phyloP scores from a whole-genome alignment of 2,113 vertebrate genomes.

The Anser cygnoides region DNA sequence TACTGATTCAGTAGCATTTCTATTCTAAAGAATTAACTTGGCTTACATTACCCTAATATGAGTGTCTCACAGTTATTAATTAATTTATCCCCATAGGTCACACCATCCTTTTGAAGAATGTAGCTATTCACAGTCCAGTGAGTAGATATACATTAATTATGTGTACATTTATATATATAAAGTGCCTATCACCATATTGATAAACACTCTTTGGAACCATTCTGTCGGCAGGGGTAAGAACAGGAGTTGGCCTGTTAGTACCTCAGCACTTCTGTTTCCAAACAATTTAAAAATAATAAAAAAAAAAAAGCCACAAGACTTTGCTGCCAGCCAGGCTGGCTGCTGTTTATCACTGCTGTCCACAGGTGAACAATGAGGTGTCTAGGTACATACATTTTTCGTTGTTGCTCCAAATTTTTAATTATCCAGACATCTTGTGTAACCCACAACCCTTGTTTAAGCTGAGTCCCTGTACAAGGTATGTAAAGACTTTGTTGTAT shows the following conservation, averaged over 20 bases:
- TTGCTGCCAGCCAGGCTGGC: no score
- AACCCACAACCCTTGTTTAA: not conserved
- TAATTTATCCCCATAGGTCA: not conserved
- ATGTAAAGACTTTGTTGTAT: not conserved
- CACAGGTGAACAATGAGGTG: not conserved
- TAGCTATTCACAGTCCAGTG: not conserved
- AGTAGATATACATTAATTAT: no score
- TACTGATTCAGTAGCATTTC: not conserved
- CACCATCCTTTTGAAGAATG: not conserved
- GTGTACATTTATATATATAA: no score
- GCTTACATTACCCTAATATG: not conserved
- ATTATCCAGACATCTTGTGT: not conserved
- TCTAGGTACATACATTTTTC: not conserved
- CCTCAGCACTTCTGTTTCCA: no score
- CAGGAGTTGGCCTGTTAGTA: no score
- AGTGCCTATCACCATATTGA: no score
- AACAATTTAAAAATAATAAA: no score
- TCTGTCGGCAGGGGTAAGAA: no score
- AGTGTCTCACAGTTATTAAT: not conserved
- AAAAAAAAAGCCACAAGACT: no score
- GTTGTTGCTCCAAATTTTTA: not conserved
- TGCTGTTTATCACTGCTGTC: not conserved
- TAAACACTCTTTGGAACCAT: no score
- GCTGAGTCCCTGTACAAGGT: not conserved
- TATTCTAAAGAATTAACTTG: rapidly evolving